Base-by-base conservation (phyloP, 30 jellyfish, hydroid and myxozoan genomes). In the Clytia hemisphaerica region DNA sequence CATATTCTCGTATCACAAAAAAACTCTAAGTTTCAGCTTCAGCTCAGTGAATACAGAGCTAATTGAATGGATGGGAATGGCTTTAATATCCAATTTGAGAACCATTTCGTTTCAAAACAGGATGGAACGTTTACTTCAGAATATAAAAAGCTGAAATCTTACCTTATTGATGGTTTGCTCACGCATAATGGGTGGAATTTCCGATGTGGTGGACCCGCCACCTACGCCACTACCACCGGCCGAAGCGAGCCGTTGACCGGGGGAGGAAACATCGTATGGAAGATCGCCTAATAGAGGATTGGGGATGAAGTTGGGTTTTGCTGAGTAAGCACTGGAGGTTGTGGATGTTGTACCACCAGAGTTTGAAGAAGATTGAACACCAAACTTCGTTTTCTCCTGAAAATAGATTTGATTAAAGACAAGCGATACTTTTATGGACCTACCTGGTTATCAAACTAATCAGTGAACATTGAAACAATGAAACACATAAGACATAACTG, bases 141-240 rank as follows among this genome's bases (percentile, higher is more conserved):
- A 14, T 37, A 35, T 32, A 7, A 25, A 7, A 16, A 2, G 24
- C 25, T 9, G 2, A 2, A 2, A 32, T 1, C 21, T 16, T 65
- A 65, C 78, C 63, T 65, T 65, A 37, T 67, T 65, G 34, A 65
- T 65, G 2, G 78, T 65, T 4, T 65, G 68, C 30, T 35, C 78
- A 7, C 78, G 78, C 18, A 35, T 45, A 22, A 2, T 37, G 0
- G 72, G 30, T 37, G 61, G 32, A 7, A 21, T 7, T 7, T 33
- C 70, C 25, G 33, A 21, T 12, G 54, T 3, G 21, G 32, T 58
- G 5, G 58, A 16, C n/a, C n/a, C 37, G 15, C 29, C 54, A 42
- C 0, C 18, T 42, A 21, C 0, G 19, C 54, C 18, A 21, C 54
- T 42, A 42, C 54, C 54, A 42, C 19, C 54, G 19, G 54, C 54